Conservation (phyloP, 2,888 invertebrate species). For the Dilophus febrilis region DNA sequence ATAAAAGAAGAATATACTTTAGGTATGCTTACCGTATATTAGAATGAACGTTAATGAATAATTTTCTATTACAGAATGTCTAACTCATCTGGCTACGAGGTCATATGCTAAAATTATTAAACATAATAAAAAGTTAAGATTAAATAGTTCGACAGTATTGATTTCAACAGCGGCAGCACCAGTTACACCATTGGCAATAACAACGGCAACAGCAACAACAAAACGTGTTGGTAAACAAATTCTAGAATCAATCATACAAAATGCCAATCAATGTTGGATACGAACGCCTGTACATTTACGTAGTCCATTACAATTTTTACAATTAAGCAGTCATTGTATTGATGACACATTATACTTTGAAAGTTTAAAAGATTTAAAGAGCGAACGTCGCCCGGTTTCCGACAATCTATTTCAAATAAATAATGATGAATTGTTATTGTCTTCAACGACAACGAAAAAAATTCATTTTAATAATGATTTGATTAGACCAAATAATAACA, state of each 20-base stretch:
- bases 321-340: slow-evolving; percentile 16
- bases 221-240: no score
- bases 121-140: neutral
- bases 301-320: slow-evolving; percentile 16
- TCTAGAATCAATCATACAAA: slow-evolving; percentile 15
- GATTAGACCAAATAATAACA: neutral
- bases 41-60: no score
- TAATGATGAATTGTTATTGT: neutral
- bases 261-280: slow-evolving; percentile 17
- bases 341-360: slow-evolving; percentile 12
- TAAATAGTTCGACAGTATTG: neutral
- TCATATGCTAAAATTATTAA: slow-evolving; percentile 12
- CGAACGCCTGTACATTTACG: slow-evolving; percentile 17
- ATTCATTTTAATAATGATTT: neutral
- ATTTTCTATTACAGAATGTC: slow-evolving; percentile 11
- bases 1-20: no score
- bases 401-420: neutral
- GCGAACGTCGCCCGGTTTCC: neutral
- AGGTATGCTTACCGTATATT: no score
- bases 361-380: neutral
- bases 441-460: neutral
- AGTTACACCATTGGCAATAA: no score
- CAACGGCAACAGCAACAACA: no score
- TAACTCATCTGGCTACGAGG: slow-evolving; percentile 15
- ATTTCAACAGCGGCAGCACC: slow-evolving; percentile 7